These are phyloP conservation scores for Rhynchomys soricoides DNA, from an alignment of 2,113 vertebrate genomes.

Conservation along the genomic window DNA sequence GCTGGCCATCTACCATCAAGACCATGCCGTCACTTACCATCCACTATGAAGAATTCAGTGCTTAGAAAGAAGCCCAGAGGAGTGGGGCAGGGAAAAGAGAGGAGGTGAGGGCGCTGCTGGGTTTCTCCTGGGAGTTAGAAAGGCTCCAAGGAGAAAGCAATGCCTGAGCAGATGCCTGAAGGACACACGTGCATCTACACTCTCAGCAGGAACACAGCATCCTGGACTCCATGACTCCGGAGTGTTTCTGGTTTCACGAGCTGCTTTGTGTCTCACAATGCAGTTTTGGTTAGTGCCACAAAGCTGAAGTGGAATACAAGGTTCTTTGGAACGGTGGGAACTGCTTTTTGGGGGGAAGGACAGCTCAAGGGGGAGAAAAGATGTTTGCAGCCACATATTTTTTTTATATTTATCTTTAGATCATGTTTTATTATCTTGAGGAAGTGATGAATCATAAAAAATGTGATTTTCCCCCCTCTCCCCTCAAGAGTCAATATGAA, in stretches of 20 bases:
- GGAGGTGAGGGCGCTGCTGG: not conserved
- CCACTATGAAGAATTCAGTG: not conserved
- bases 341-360: not conserved
- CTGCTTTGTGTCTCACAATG: not conserved
- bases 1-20: not conserved
- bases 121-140: not conserved
- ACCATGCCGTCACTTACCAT: not conserved
- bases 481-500: constrained; percentile 28
- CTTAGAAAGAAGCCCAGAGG: too few species aligned
- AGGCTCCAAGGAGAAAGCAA: not conserved
- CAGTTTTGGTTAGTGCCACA: not conserved
- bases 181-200: not conserved
- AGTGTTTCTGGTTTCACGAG: not conserved
- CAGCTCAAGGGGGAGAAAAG: not conserved
- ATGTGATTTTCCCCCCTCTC: not conserved
- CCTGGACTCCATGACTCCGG: not conserved
- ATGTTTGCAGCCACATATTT: not conserved
- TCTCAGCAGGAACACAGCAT: not conserved
- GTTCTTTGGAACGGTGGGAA: not conserved
- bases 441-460: constrained; percentile 47
- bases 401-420: constrained; percentile 28
- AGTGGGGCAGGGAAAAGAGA: rapidly evolving
- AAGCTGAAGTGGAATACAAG: not conserved
- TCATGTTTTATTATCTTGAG: constrained; percentile 56
- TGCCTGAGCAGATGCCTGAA: not conserved